Evolutionary conservation across 23 tunicate genomes (phyloP), one percentile per base, ranked within the genome.

Genomic region (Halocynthia roretzi): DNA sequence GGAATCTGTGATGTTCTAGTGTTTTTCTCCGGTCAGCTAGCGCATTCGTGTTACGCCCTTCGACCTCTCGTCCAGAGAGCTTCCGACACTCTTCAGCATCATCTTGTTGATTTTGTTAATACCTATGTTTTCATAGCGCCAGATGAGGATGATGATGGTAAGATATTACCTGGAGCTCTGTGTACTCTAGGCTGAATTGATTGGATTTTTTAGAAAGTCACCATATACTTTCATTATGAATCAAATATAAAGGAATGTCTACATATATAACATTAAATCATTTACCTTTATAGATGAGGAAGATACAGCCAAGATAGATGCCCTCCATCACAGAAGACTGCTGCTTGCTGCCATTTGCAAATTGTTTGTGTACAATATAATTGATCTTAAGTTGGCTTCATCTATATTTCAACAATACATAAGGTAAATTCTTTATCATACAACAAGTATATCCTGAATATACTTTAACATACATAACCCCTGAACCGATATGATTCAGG

Each of bases 271-370:
- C 44, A 31, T 31, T 31, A 31, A 31, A 58, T 21, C 5, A 10
- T 53, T 21, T 58, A 78, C 18, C 14, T 11, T 12, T 19, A 8
- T 75, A 88, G 95, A 91, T 61, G 99, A 95, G 53, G 91, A 85
- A 44, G 96, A 88, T 54, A 77, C 85, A 21, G 87, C 91, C n/a
- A 95, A 95, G 67, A 84, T 84, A 19, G 90, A 95, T 72, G 95
- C 91, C 15, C 85, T 95, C 11, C 96, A 88, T 70, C 77, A 84
- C 20, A 76, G 99, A 52, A 79, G 99, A 62, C 81, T 82, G 40
- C 75, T 82, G 18, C 83, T 95, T 10, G 96, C 99, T 31, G 95
- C 83, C 17, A 64, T 84, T 51, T 95, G 99, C 78, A 95, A 95
- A 62, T 82, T 95, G 48, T 88, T 95, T 73, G 94, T 86, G 51